Percentiles rank a stretch among this genome's conserved stretches.
Evolutionary conservation across 1,140 invertebrate species (phyloP).

Genomic region (Melitaea cinxia): DNA sequence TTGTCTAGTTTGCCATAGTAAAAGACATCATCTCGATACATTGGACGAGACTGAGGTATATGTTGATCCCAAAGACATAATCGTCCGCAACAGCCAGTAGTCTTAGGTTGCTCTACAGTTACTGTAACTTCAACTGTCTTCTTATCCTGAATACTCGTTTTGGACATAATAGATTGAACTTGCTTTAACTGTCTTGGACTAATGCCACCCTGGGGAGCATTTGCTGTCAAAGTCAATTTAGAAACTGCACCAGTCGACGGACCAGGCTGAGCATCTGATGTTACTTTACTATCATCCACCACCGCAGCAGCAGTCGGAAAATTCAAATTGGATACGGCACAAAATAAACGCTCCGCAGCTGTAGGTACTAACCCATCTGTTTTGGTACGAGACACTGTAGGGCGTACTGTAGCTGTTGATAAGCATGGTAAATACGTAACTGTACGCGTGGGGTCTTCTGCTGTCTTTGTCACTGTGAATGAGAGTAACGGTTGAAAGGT

Average conservation of each 20-base stretch:
- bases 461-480: slow-evolving; percentile 58
- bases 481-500: slow-evolving; percentile 62
- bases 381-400: slow-evolving; percentile 37
- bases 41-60: slow-evolving; percentile 83
- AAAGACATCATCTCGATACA: slow-evolving; percentile 94
- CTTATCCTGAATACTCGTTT: slow-evolving; percentile 61
- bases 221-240: slow-evolving; percentile 59
- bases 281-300: slow-evolving; percentile 44
- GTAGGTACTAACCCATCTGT: slow-evolving; percentile 50
- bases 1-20: slow-evolving; percentile 89
- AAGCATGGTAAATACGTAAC: slow-evolving; percentile 74
- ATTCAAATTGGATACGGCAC: slow-evolving; percentile 66
- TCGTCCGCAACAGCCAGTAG: slow-evolving; percentile 53
- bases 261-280: slow-evolving; percentile 47
- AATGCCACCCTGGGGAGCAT: slow-evolving; percentile 57
- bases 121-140: slow-evolving; percentile 50
- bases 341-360: slow-evolving; percentile 63
- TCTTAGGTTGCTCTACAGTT: slow-evolving; percentile 47
- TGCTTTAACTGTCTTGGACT: slow-evolving; percentile 66
- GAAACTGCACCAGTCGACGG: slow-evolving; percentile 55
- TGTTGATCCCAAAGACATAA: slow-evolving; percentile 67
- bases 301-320: slow-evolving; percentile 70
- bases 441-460: slow-evolving; percentile 65
- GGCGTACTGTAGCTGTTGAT: slow-evolving; percentile 44
- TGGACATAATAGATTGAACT: slow-evolving; percentile 69